Evolutionary conservation across 2,888 invertebrate genomes (phyloP).

Genomic region (Parnassius orleans): DNA sequence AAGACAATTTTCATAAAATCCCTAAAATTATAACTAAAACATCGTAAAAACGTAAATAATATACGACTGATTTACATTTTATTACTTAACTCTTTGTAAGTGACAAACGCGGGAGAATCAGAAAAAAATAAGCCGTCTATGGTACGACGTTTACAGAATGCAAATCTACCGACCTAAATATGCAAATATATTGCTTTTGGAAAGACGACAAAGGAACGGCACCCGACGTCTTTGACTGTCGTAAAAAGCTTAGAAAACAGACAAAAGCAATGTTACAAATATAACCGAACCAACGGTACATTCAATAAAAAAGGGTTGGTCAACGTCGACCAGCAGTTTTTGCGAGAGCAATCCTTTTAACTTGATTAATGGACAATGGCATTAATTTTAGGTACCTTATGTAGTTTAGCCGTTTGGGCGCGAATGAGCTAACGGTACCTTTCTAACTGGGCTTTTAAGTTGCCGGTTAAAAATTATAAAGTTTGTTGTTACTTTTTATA

Average conservation of each 20-base stretch:
- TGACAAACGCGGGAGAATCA: constrained; percentile 46
- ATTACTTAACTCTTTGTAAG: constrained; percentile 57
- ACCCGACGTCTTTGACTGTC: constrained; percentile 51
- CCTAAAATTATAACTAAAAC: constrained; percentile 14
- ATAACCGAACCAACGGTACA: constrained; percentile 60
- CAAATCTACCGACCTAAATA: constrained; percentile 65
- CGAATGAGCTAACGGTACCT: constrained; percentile 37
- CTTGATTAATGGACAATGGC: constrained; percentile 71
- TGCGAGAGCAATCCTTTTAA: constrained; percentile 66
- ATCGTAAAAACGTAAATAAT: constrained; percentile 21
- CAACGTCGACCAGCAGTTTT: constrained; percentile 55
- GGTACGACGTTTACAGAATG: constrained; percentile 57
- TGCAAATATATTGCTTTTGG: constrained; percentile 66
- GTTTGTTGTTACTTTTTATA: constrained; percentile 8
- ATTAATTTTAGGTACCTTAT: constrained; percentile 59
- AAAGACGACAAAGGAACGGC: constrained; percentile 51
- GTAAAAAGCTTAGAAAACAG: constrained; percentile 67
- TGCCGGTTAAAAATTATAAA: constrained; percentile 27
- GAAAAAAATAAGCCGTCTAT: constrained; percentile 56
- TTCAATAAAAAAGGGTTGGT: constrained; percentile 67
- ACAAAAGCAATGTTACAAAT: constrained; percentile 68
- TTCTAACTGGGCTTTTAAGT: constrained; percentile 31
- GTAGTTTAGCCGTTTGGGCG: constrained; percentile 45
- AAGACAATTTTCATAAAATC: constrained; percentile 18
- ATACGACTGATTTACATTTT: constrained; percentile 57